Percentiles rank a stretch among this genome's conserved stretches.
These are phyloP conservation scores for Nyctibius grandis DNA, from an alignment of 2,797 vertebrate genomes.

Conservation along the genomic window DNA sequence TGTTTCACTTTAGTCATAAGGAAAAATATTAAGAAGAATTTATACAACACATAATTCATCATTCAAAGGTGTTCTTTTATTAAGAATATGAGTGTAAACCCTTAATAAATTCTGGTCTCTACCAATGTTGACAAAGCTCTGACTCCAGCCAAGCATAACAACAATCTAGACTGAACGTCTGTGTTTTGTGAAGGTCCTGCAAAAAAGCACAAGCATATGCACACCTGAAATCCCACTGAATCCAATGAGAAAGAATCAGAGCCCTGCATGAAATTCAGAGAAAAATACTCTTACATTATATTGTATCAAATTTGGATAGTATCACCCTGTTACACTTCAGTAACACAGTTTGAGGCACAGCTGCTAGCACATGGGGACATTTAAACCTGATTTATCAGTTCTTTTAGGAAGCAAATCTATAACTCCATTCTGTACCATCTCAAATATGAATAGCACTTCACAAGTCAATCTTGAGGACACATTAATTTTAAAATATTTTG, in stretches of 20 bases:
- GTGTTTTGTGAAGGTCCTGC: background rate
- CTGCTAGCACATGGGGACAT: fast-evolving
- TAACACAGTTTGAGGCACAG: background rate
- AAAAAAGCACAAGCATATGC: background rate
- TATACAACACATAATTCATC: background rate
- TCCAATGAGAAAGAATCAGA: background rate
- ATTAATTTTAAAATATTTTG: background rate
- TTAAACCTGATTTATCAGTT: background rate
- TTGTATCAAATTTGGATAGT: fast-evolving
- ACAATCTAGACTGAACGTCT: background rate
- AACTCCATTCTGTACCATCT: background rate
- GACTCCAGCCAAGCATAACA: background rate
- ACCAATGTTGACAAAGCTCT: background rate
- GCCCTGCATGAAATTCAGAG: background rate
- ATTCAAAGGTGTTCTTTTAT: background rate
- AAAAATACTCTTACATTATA: background rate
- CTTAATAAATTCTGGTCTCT: background rate
- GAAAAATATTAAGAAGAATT: background rate
- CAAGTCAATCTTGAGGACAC: background rate
- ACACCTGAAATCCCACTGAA: background rate
- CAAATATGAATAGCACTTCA: background rate
- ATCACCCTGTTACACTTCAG: fast-evolving
- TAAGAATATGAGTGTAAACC: background rate
- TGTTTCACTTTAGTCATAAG: background rate
- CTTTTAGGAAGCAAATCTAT: fast-evolving